Base-by-base conservation (phyloP, 1,140 invertebrate genomes). In the Rhagoletis pomonella region DNA sequence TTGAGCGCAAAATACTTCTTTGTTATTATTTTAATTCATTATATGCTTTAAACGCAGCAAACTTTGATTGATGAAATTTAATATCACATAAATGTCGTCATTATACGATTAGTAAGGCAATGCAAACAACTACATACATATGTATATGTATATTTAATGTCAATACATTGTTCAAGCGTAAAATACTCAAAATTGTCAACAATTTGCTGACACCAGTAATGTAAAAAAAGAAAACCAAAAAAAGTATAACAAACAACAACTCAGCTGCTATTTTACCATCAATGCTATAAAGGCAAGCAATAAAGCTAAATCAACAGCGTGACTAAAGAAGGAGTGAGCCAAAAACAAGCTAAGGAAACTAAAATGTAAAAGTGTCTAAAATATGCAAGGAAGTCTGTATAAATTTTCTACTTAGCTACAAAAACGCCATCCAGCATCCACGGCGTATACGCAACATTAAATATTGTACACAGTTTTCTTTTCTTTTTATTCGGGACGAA, bases 51-150 rank as follows among this genome's bases (percentile, higher is more conserved):
- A 29, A 14, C 42, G 67, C 42, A 47, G 39, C 12, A 73, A 14
- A n/a, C 39, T 81, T 55, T 81, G 73, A 50, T 81, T 81, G 73
- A 55, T 81, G 73, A 81, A 81, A 81, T 81, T 55, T 81, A 81
- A 81, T 81, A 81, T 58, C 17, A 47, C 73, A 58, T 81, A 81
- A 81, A 81, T 81, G 47, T 81, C 3, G 17, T 58, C 47, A 29
- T 81, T 81, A 81, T 19, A 29, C 44, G 47, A 1, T 81, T 12
- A 39, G 29, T 55, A 55, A 2, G 50, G 10, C 50, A 55, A 14
- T 7, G 39, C 3, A 17, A 73, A 14, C n/a, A 81, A 55, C 44
- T 4, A 47, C 29, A 29, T 29, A 29, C 29, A 29, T 29, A 29
- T 29, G 29, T 29, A 29, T 29, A 29, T 29, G 29, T 29, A 29